A percentile compares a stretch with the other conserved stretches of the same genome.
Evolutionary conservation across 2,797 vertebrate genomes (phyloP).

Genomic region (Emys orbicularis): DNA sequence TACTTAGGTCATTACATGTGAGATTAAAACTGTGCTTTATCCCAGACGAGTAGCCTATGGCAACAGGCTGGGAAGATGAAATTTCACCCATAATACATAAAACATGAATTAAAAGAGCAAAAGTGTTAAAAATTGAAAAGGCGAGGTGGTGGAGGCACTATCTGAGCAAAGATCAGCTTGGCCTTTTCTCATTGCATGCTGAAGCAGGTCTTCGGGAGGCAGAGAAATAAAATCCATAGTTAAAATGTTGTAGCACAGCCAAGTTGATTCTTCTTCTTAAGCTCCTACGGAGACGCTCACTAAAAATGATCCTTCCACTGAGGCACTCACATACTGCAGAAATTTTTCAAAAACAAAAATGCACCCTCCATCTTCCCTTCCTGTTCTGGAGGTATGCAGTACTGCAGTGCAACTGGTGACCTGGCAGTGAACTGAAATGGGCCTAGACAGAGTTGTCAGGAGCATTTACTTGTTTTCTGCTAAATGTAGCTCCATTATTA

Average conservation of each 20-base stretch:
- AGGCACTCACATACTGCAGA: fast-evolving
- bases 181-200: fast-evolving
- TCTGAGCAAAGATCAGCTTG: neutral
- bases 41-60: neutral
- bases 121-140: neutral
- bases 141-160: neutral
- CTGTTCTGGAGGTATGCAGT: fast-evolving
- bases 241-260: neutral
- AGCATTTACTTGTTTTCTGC: slow-evolving; percentile 27
- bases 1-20: neutral
- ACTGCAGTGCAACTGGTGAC: fast-evolving
- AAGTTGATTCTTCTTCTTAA: neutral
- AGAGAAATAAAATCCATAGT: neutral
- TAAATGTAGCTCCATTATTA: slow-evolving; percentile 54
- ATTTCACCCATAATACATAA: neutral
- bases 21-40: neutral
- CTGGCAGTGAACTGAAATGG: fast-evolving
- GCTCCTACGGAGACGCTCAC: neutral
- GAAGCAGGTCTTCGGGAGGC: neutral
- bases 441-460: neutral
- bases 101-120: neutral
- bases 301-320: neutral
- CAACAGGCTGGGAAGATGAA: neutral
- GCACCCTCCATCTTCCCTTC: neutral
- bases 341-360: neutral